These are phyloP conservation scores for Semotilus atromaculatus DNA, from an alignment of 2,797 vertebrate genomes.

Conservation along the genomic window DNA sequence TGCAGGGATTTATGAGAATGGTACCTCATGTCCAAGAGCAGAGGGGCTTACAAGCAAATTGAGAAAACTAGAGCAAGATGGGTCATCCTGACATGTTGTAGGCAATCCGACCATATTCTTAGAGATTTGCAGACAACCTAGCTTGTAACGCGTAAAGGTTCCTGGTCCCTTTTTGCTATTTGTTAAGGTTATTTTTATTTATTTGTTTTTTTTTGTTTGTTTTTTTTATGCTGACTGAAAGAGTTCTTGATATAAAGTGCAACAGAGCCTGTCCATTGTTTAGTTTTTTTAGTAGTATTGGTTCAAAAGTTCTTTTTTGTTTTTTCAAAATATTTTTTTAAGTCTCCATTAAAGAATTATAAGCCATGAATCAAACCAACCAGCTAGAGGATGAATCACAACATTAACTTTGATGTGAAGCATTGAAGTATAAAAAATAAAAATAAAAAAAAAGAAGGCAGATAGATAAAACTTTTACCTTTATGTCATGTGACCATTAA, in stretches of 20 bases:
- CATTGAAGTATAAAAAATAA: background rate
- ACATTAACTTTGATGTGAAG: background rate
- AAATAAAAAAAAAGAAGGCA: background rate
- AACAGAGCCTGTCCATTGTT: background rate
- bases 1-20: constrained; percentile 13
- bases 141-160: background rate
- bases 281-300: background rate
- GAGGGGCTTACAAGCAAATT: background rate
- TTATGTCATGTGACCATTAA: no score
- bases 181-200: background rate
- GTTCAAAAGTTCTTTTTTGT: no score
- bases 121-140: background rate
- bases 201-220: no score
- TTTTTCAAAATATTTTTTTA: background rate
- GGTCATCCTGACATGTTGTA: background rate
- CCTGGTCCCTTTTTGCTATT: background rate
- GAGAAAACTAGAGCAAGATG: constrained; percentile 1
- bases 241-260: background rate
- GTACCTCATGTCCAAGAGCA: constrained; percentile 9
- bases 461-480: no score
- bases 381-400: background rate
- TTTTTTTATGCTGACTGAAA: background rate
- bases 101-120: constrained; percentile 1
- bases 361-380: background rate
- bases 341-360: background rate